phyloP scores from a whole-genome alignment of 2,888 invertebrate species.

The Osmoderma eremita region DNA sequence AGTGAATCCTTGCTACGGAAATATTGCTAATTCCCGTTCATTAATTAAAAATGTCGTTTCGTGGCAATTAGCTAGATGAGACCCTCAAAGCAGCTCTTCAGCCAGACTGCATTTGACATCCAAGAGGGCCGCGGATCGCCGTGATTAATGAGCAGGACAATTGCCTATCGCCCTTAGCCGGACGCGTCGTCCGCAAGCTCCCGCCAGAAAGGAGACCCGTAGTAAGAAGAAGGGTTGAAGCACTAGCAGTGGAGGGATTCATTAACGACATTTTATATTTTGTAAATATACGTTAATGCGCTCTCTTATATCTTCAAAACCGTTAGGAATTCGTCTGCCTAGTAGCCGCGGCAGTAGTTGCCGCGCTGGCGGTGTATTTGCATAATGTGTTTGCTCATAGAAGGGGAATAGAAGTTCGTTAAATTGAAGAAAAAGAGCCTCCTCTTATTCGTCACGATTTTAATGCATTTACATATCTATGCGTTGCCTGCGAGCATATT shows the following conservation, averaged over 20 bases:
- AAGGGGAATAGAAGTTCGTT: constrained; percentile 10
- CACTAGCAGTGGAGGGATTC: constrained; percentile 48
- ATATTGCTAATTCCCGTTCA: constrained; percentile 55
- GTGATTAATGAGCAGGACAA: constrained; percentile 65
- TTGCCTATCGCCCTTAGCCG: constrained; percentile 58
- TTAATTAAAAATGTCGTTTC: constrained; percentile 64
- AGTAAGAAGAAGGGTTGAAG: constrained; percentile 59
- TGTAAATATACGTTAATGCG: constrained; percentile 56
- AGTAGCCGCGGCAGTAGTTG: neutral
- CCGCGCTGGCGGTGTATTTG: neutral
- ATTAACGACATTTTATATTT: constrained; percentile 60
- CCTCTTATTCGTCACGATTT: constrained; percentile 3
- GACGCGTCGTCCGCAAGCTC: constrained; percentile 46
- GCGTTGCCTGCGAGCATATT: neutral
- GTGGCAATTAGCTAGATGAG: constrained; percentile 64
- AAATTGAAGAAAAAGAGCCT: constrained; percentile 19
- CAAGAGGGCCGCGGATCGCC: constrained; percentile 62
- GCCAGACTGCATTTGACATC: constrained; percentile 63
- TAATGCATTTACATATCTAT: constrained; percentile 3
- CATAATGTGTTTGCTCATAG: constrained; percentile 21
- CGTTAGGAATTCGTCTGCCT: constrained; percentile 27
- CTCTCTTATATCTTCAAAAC: constrained; percentile 27
- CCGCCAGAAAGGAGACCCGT: constrained; percentile 49
- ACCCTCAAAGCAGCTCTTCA: constrained; percentile 64
- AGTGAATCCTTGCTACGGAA: constrained; percentile 5